These are phyloP conservation scores for Caerostris extrusa DNA, from an alignment of 1,140 invertebrate genomes.

Conservation along the genomic window DNA sequence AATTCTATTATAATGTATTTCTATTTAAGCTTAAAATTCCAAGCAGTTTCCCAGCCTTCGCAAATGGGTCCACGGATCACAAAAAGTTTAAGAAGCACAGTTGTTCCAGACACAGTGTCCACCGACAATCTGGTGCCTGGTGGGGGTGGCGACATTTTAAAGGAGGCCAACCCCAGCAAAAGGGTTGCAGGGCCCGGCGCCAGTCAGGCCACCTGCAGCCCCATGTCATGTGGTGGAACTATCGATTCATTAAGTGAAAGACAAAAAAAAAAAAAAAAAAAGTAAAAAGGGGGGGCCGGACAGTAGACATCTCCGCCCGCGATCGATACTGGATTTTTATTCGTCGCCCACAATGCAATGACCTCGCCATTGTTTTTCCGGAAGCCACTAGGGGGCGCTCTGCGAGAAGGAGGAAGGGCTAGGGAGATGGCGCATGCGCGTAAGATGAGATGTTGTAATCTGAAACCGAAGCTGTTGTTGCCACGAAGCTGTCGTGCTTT, in stretches of 20 bases:
- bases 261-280: neutral
- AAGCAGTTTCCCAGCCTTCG: no score
- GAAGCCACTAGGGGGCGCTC: slow-evolving; percentile 10
- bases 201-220: slow-evolving; percentile 57
- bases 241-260: slow-evolving; percentile 63
- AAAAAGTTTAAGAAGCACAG: no score
- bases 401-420: neutral
- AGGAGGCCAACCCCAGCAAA: neutral
- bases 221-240: slow-evolving; percentile 34
- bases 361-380: slow-evolving; percentile 43
- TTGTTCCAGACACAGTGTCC: neutral
- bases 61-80: no score
- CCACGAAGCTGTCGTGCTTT: no score
- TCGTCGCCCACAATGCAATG: slow-evolving; percentile 44
- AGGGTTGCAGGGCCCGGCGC: slow-evolving; percentile 18
- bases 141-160: neutral
- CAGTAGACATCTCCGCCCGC: slow-evolving; percentile 6
- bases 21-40: no score
- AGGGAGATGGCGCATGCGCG: neutral
- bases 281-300: neutral
- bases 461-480: no score
- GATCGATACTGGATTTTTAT: slow-evolving; percentile 59
- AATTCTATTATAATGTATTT: no score
- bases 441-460: no score
- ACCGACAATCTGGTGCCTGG: neutral